Conservation (phyloP, 2,888 invertebrate genomes). For the Ochropleura plecta region DNA sequence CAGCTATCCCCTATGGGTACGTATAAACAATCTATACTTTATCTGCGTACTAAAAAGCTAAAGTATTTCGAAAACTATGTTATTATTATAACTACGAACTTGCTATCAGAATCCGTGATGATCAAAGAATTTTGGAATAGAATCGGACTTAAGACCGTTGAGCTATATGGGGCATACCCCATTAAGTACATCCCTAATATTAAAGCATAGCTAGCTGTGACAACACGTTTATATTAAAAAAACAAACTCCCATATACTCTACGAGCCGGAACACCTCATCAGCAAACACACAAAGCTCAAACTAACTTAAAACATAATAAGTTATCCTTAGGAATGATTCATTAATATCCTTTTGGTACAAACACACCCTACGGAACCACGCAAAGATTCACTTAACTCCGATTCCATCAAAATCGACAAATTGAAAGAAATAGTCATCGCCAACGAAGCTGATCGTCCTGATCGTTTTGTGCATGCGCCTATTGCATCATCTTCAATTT, state of each 20-base stretch:
- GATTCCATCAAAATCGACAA: slow-evolving; percentile 64
- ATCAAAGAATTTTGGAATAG: slow-evolving; percentile 66
- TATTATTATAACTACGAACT: slow-evolving; percentile 73
- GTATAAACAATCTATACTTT: slow-evolving; percentile 85
- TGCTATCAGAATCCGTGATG: slow-evolving; percentile 68
- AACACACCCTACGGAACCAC: slow-evolving; percentile 42
- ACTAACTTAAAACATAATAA: slow-evolving; percentile 57
- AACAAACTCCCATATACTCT: slow-evolving; percentile 36
- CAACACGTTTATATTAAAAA: slow-evolving; percentile 60
- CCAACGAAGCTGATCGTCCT: slow-evolving; percentile 67
- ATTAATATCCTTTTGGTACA: slow-evolving; percentile 60
- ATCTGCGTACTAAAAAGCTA: slow-evolving; percentile 86
- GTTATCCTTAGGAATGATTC: slow-evolving; percentile 65
- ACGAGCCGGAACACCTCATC: slow-evolving; percentile 53
- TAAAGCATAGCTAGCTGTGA: slow-evolving; percentile 67
- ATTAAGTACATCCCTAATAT: slow-evolving; percentile 64
- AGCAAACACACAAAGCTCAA: slow-evolving; percentile 55
- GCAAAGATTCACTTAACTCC: slow-evolving; percentile 58
- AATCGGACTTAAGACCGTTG: slow-evolving; percentile 65
- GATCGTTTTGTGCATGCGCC: slow-evolving; percentile 74
- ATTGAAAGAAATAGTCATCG: slow-evolving; percentile 55
- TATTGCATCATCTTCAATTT: slow-evolving; percentile 92
- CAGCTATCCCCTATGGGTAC: slow-evolving; percentile 79
- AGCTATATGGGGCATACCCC: slow-evolving; percentile 54
- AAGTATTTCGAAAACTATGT: slow-evolving; percentile 85